Base-by-base conservation (phyloP, 1,140 invertebrate genomes). In the Drosophila sproati region DNA sequence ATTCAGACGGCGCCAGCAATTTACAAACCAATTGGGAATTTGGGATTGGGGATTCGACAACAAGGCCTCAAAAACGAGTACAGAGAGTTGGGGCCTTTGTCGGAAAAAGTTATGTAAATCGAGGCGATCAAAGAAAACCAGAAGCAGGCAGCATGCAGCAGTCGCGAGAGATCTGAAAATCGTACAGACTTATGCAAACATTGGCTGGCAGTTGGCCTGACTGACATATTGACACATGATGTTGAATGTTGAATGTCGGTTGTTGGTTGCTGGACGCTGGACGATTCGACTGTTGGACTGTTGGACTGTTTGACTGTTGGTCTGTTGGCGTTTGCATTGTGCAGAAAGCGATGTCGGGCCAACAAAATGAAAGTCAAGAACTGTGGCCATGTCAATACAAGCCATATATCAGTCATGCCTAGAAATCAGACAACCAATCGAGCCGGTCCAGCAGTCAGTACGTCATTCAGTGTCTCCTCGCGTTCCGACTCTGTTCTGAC, bases 381-480 rank as follows among this genome's bases (percentile, higher is more conserved):
- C 83, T 87, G 82, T 88, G 82, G 83, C 82, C 82, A 80, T 88
- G 85, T 88, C 82, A 87, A 83, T 88, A 87, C 83, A 87, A 73
- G 79, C 82, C 80, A 87, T 87, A 87, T 88, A 87, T 87, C 82
- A 87, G 82, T 73, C 82, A 88, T 82, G 80, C 64, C 83, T 88
- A 88, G 83, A 82, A 87, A 82, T 78, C 82, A 69, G 62, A 77
- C 82, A 73, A 87, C 75, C 75, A 80, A 75, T 67, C 63, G 59
- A 76, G 59, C 45, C 60, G 45, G 31, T 50, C 55, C 74, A 59
- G 39, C 76, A 50, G 52, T 78, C 80, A 75, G 59, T 83, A 74
- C 59, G 73, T 85, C 81, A 80, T 78, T 82, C 80, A 78, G 47
- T 73, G 32, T 77, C 57, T 73, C 63, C 43, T 20, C n/a, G n/a